phyloP scores from a whole-genome alignment of 2,888 invertebrate species.

The Serripes groenlandicus region DNA sequence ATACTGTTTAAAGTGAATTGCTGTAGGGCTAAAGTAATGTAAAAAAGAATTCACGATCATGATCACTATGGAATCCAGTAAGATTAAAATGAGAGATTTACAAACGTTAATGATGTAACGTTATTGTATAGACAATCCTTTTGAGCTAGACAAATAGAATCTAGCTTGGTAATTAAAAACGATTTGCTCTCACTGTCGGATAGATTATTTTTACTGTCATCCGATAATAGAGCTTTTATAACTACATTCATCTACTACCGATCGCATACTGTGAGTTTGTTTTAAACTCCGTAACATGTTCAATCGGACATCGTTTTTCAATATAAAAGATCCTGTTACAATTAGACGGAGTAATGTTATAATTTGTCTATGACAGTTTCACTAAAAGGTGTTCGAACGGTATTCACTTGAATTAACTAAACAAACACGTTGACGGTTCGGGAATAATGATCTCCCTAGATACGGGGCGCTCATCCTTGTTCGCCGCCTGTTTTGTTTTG shows the following conservation, averaged over 20 bases:
- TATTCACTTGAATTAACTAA: not conserved
- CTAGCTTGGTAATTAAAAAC: not conserved
- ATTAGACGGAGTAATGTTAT: constrained; percentile 2
- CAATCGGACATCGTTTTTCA: constrained; percentile 45
- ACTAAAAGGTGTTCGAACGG: not conserved
- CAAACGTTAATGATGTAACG: too few species aligned
- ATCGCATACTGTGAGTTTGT: not conserved
- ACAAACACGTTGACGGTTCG: not conserved
- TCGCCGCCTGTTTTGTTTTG: too few species aligned
- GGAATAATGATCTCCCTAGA: not conserved
- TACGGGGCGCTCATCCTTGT: too few species aligned
- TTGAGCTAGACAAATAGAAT: too few species aligned
- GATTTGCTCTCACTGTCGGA: not conserved
- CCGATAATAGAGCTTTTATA: not conserved
- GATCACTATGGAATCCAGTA: too few species aligned
- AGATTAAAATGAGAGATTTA: too few species aligned
- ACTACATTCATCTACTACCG: not conserved
- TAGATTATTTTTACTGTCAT: not conserved
- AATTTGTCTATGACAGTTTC: not conserved
- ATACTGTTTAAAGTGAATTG: too few species aligned
- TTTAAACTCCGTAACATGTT: constrained; percentile 4
- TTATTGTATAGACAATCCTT: too few species aligned
- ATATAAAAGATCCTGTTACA: constrained; percentile 37
- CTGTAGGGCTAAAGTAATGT: too few species aligned
- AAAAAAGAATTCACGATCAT: too few species aligned